Conservation (phyloP, 2,797 vertebrate genomes). For the Rhynchotus rufescens region DNA sequence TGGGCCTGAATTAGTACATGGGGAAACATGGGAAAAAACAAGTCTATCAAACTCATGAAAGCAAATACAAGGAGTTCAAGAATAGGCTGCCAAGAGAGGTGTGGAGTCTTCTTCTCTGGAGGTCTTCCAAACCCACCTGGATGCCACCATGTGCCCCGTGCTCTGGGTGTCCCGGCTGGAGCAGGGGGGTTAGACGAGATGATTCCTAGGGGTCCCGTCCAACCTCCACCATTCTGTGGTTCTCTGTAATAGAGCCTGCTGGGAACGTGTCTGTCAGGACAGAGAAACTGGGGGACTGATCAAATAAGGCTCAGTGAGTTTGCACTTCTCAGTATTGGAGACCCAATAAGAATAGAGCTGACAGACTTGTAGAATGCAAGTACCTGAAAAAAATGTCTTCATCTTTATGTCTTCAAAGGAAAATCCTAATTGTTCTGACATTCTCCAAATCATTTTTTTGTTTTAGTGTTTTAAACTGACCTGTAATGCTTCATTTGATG, state of each 20-base stretch:
- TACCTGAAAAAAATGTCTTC: not conserved
- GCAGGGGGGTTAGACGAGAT: too few species aligned
- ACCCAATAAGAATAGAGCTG: not conserved
- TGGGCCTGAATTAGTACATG: not conserved
- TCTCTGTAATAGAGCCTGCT: not conserved
- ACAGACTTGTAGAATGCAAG: not conserved
- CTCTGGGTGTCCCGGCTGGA: too few species aligned
- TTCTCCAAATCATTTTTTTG: not conserved
- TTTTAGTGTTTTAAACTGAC: not conserved
- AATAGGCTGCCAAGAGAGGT: not conserved
- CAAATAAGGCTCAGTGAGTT: not conserved
- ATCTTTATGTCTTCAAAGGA: not conserved
- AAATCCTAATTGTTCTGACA: not conserved
- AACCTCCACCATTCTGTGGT: too few species aligned
- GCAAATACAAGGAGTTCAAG: not conserved
- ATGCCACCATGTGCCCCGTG: too few species aligned
- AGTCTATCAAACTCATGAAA: not conserved
- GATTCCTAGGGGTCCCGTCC: too few species aligned
- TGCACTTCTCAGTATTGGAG: not conserved
- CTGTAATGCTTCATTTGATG: not conserved
- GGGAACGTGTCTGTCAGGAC: not conserved
- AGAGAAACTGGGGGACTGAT: not conserved
- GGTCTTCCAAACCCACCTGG: too few species aligned
- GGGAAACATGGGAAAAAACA: slow-evolving; percentile 13
- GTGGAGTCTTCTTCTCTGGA: too few species aligned